These are phyloP conservation scores for Drosophila pallidifrons DNA, from an alignment of 1,140 invertebrate genomes.

Conservation along the genomic window DNA sequence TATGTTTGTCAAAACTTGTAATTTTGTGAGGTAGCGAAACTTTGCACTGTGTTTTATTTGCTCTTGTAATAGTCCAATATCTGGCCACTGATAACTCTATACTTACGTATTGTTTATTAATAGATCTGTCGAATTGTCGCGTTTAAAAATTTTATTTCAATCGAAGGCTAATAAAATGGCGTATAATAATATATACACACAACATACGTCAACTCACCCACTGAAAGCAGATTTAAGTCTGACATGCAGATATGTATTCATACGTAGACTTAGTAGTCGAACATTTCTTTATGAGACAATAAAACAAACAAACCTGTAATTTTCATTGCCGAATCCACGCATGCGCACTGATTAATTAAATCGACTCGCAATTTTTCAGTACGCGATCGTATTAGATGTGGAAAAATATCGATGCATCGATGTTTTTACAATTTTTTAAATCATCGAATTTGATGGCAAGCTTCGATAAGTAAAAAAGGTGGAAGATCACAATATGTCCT, in stretches of 20 bases:
- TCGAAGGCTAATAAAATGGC: conserved; percentile 30
- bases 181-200: conserved; percentile 13
- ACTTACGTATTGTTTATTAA: background rate
- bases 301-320: conserved; percentile 44
- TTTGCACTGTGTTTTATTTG: background rate
- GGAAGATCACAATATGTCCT: background rate
- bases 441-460: no score
- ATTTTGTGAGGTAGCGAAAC: conserved; percentile 8
- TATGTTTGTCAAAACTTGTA: background rate
- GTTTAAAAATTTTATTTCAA: background rate
- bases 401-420: conserved; percentile 5
- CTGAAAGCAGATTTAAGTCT: conserved; percentile 10
- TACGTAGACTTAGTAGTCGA: background rate
- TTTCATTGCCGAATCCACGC: conserved; percentile 51
- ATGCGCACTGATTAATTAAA: conserved; percentile 44
- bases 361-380: conserved; percentile 49
- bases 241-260: background rate
- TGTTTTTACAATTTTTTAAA: no score
- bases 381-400: conserved; percentile 26
- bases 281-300: conserved; percentile 14
- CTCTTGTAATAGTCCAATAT: conserved; percentile 3
- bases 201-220: conserved; percentile 38
- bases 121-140: background rate
- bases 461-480: background rate
- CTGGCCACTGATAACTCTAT: background rate